These are phyloP conservation scores for Dromas ardeola DNA, from an alignment of 2,113 vertebrate genomes.

Conservation along the genomic window DNA sequence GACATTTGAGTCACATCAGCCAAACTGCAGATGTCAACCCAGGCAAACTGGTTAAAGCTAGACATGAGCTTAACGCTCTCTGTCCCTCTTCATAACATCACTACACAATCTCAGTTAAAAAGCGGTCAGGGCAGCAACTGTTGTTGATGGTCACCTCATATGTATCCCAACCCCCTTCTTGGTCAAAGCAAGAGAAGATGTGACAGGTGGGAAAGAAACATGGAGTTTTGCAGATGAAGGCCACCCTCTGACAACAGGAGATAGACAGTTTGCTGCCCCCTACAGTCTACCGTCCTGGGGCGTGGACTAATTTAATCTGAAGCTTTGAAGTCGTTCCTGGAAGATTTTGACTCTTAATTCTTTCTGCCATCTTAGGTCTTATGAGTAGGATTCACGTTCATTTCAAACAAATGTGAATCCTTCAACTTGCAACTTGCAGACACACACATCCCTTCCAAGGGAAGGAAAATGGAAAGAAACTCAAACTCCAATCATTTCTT, in stretches of 20 bases:
- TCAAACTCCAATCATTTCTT: not conserved
- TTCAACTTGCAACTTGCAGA: not conserved
- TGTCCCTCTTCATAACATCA: not conserved
- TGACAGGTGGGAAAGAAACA: not conserved
- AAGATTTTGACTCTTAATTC: not conserved
- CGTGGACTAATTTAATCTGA: not conserved
- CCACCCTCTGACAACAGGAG: not conserved
- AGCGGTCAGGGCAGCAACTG: not conserved
- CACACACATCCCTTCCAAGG: not conserved
- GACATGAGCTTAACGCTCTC: not conserved
- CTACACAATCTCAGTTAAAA: not conserved
- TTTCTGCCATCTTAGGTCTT: not conserved
- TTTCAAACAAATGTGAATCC: not conserved
- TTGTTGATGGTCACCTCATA: not conserved
- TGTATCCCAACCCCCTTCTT: not conserved
- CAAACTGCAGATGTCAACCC: not conserved
- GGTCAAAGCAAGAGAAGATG: not conserved
- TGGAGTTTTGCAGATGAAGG: not conserved
- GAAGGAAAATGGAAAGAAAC: not conserved
- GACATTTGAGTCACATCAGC: not conserved
- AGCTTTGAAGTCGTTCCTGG: not conserved
- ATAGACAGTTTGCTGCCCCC: slow-evolving; percentile 5
- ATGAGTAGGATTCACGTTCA: not conserved
- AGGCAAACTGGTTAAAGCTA: not conserved
- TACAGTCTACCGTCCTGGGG: not conserved